These are phyloP conservation scores for Oceanodroma leucorhoa DNA, from an alignment of 2,797 vertebrate genomes.

Conservation along the genomic window DNA sequence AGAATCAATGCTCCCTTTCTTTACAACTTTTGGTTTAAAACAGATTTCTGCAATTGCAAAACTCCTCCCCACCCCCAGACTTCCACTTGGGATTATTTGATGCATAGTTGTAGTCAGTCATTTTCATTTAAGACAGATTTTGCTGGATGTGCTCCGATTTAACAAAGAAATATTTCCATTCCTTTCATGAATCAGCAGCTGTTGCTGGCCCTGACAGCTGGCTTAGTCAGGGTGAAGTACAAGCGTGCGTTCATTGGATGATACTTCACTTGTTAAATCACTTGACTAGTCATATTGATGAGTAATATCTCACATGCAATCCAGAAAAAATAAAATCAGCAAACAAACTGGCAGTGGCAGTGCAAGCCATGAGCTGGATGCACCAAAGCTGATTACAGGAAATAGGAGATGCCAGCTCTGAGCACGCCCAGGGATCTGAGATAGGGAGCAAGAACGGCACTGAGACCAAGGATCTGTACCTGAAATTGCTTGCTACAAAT, in stretches of 20 bases:
- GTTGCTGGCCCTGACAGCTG: slow-evolving; percentile 43
- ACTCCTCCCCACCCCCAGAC: background rate
- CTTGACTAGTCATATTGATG: slow-evolving; percentile 53
- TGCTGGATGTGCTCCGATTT: slow-evolving; percentile 13
- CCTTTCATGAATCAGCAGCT: slow-evolving; percentile 52
- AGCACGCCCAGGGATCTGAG: background rate
- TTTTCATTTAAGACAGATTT: slow-evolving; percentile 50
- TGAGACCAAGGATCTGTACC: background rate
- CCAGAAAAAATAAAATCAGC: background rate
- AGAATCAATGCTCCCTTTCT: background rate
- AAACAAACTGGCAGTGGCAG: background rate
- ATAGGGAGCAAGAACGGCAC: background rate
- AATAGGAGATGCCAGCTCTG: background rate
- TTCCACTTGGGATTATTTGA: slow-evolving; percentile 30
- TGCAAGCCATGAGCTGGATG: background rate
- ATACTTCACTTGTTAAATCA: slow-evolving; percentile 34
- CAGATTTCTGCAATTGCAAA: background rate
- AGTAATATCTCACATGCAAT: slow-evolving; percentile 50
- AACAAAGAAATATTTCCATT: slow-evolving; percentile 43
- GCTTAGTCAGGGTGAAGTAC: slow-evolving; percentile 53
- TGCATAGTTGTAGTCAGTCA: background rate
- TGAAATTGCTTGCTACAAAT: background rate
- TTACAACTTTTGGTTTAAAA: background rate
- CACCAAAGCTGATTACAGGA: background rate
- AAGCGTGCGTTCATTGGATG: background rate